phyloP scores from a whole-genome alignment of 2,888 invertebrate species.

The Luperina testacea region DNA sequence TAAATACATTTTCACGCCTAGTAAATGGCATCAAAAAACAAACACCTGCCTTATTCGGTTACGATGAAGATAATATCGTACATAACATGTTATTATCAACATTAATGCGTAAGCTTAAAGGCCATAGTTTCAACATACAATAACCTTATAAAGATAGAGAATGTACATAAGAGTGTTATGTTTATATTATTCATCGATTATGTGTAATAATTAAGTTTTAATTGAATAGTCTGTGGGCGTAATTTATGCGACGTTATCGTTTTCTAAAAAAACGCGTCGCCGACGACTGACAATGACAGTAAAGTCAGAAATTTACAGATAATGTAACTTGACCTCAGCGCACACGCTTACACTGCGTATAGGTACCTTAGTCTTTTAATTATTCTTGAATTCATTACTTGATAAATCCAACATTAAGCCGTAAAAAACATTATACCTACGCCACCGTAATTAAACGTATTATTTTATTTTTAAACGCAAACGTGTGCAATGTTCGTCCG shows the following conservation, averaged over 20 bases:
- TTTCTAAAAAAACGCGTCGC: slow-evolving; percentile 34
- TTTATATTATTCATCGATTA: slow-evolving; percentile 38
- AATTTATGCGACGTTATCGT: slow-evolving; percentile 35
- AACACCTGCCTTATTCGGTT: slow-evolving; percentile 24
- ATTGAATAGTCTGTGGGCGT: slow-evolving; percentile 44
- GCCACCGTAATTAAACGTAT: slow-evolving; percentile 64
- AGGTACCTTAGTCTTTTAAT: slow-evolving; percentile 64
- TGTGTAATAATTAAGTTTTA: slow-evolving; percentile 40
- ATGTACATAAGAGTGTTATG: slow-evolving; percentile 19
- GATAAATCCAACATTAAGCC: slow-evolving; percentile 67
- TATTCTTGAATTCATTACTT: slow-evolving; percentile 60
- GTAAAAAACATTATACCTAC: slow-evolving; percentile 64
- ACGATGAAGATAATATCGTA: slow-evolving; percentile 9
- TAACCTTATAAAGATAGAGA: slow-evolving; percentile 13
- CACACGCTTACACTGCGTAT: slow-evolving; percentile 35
- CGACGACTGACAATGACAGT: slow-evolving; percentile 25
- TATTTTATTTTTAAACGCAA: slow-evolving; percentile 61
- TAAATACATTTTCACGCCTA: neutral
- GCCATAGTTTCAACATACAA: slow-evolving; percentile 24
- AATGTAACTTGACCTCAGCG: slow-evolving; percentile 53
- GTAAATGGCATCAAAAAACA: slow-evolving; percentile 8
- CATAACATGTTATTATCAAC: neutral
- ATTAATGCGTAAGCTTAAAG: slow-evolving; percentile 15
- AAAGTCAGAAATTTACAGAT: slow-evolving; percentile 58
- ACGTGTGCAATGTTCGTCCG: slow-evolving; percentile 32